phyloP scores from a whole-genome alignment of 2,797 vertebrate species.

The Scleropages formosus region DNA sequence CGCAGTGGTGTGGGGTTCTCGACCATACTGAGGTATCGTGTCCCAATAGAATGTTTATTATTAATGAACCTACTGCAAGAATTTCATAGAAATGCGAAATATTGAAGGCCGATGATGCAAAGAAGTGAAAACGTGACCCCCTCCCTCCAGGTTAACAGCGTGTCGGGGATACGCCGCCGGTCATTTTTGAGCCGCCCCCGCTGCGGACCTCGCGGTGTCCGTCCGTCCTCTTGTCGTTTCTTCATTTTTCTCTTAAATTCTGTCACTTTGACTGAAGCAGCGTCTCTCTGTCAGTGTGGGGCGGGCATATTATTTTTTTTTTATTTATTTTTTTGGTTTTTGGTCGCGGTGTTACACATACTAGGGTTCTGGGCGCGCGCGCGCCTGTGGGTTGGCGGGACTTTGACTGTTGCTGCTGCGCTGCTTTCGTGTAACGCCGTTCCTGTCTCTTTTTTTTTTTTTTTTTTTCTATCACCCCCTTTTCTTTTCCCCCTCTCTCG shows the following conservation, averaged over 20 bases:
- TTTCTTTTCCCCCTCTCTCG: too few relatives aligned
- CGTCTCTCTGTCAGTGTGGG: constrained; percentile 18
- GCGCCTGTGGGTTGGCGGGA: too few relatives aligned
- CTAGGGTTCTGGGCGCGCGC: too few relatives aligned
- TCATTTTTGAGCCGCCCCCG: background rate
- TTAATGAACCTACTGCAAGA: constrained; percentile 7
- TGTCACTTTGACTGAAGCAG: background rate
- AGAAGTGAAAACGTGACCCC: constrained; percentile 54
- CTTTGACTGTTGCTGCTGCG: too few relatives aligned
- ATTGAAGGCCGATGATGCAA: constrained; percentile 68
- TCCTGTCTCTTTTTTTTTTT: too few relatives aligned
- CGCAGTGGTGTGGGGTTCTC: background rate
- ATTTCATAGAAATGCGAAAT: constrained; percentile 60
- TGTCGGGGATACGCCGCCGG: background rate
- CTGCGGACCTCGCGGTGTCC: background rate
- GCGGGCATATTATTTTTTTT: too few relatives aligned
- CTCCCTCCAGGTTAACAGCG: background rate
- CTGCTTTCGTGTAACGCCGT: too few relatives aligned
- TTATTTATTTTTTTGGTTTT: too few relatives aligned
- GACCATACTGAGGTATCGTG: background rate
- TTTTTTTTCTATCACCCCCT: background rate
- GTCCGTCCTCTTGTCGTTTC: too few relatives aligned
- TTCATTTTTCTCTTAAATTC: background rate
- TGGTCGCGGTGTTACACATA: too few relatives aligned
- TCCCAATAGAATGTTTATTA: background rate